These are phyloP conservation scores for Theristicus caerulescens DNA, from an alignment of 2,113 vertebrate genomes.

Conservation along the genomic window DNA sequence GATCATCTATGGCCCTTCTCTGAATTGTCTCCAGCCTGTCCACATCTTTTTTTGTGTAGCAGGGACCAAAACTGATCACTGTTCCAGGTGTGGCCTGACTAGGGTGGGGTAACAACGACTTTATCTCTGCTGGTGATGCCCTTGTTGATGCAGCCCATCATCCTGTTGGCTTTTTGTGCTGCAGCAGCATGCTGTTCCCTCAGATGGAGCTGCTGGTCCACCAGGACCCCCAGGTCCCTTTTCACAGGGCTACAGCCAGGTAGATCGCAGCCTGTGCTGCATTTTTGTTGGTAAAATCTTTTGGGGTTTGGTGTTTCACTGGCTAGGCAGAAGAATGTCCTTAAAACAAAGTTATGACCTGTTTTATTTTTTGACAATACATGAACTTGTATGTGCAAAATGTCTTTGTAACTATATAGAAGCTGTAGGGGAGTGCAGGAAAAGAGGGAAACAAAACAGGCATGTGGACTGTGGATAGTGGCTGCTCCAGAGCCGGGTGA, in stretches of 20 bases:
- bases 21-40: too few species aligned
- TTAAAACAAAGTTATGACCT: not conserved
- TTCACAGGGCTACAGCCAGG: not conserved
- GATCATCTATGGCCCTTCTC: too few species aligned
- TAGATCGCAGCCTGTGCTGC: not conserved
- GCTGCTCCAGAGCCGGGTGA: not conserved
- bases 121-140: too few species aligned
- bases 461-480: fast-evolving
- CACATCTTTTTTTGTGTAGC: too few species aligned
- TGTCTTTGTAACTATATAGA: not conserved
- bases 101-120: too few species aligned
- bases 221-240: not conserved
- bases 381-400: not conserved
- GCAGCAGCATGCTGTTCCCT: not conserved
- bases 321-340: not conserved
- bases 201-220: not conserved
- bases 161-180: too few species aligned
- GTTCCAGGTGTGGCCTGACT: too few species aligned
- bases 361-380: not conserved
- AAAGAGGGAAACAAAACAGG: not conserved
- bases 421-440: not conserved
- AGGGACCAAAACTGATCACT: too few species aligned
- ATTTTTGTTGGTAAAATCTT: not conserved
- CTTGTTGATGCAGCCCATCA: too few species aligned
- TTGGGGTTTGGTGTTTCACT: not conserved